Percentiles rank a stretch among this genome's conserved stretches.
phyloP scores from a whole-genome alignment of 2,113 vertebrate genomes.

The Melospiza georgiana region DNA sequence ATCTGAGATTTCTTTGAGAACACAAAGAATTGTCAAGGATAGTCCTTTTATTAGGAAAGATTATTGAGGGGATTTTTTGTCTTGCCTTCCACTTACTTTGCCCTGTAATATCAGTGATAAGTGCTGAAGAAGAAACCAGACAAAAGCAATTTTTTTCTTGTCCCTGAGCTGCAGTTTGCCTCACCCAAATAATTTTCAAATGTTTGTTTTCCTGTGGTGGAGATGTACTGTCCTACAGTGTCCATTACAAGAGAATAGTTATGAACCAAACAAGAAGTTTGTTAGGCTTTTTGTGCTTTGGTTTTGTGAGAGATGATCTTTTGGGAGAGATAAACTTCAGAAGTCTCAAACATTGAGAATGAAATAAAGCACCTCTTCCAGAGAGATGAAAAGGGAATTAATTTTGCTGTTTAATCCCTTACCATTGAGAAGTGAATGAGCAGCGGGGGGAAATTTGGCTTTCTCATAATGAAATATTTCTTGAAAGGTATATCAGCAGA shows the following conservation, averaged over 20 bases:
- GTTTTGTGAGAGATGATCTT: not conserved
- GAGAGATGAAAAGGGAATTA: not conserved
- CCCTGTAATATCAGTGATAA: not conserved
- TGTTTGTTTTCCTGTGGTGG: not conserved
- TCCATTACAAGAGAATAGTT: not conserved
- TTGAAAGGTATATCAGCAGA: not conserved
- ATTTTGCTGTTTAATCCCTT: not conserved
- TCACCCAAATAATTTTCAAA: not conserved
- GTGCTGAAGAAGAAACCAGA: not conserved
- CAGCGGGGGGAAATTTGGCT: not conserved
- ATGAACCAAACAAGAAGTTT: not conserved
- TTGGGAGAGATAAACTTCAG: not conserved
- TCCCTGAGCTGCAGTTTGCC: not conserved
- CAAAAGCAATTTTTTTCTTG: not conserved
- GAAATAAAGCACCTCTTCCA: not conserved
- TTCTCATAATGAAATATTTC: not conserved
- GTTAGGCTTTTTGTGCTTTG: not conserved
- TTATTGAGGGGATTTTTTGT: not conserved
- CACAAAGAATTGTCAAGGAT: not conserved
- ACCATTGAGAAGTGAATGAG: not conserved
- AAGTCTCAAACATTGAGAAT: not conserved
- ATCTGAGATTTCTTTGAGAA: not conserved
- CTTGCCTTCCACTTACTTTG: not conserved
- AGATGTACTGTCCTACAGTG: not conserved
- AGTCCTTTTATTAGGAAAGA: not conserved